phyloP scores from a whole-genome alignment of 2,797 vertebrate genomes.

The Anniella stebbinsi region DNA sequence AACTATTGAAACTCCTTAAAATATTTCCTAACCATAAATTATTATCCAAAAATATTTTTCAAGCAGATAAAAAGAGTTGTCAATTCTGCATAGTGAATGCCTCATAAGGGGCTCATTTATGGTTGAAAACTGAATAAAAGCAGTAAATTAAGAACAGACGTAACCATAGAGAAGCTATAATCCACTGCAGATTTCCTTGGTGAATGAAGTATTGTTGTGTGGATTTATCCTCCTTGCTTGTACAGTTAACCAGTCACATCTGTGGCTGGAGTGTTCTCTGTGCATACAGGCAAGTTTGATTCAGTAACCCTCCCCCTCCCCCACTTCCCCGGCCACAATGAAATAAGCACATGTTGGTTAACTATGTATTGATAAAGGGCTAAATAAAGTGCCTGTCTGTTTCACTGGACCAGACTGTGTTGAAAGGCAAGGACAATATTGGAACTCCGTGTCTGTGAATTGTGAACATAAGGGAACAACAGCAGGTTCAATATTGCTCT shows the following conservation, averaged over 20 bases:
- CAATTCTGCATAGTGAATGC: conserved; percentile 86
- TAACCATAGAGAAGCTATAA: conserved; percentile 90
- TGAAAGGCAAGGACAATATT: conserved; percentile 57
- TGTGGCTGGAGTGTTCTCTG: conserved; percentile 83
- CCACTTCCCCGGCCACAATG: conserved; percentile 30
- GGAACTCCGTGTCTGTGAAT: conserved; percentile 47
- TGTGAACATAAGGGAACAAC: conserved; percentile 43
- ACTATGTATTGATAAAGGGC: conserved; percentile 79
- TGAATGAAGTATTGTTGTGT: conserved; percentile 92
- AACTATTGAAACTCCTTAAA: conserved; percentile 84
- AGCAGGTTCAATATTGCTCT: conserved; percentile 23
- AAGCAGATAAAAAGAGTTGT: conserved; percentile 89
- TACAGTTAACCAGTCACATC: conserved; percentile 91
- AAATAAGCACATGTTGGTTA: conserved; percentile 80
- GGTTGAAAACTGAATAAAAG: conserved; percentile 92
- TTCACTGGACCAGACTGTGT: conserved; percentile 74
- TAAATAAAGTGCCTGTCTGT: conserved; percentile 80
- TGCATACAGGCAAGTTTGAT: conserved; percentile 82
- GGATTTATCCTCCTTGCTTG: conserved; percentile 85
- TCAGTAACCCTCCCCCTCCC: conserved; percentile 74
- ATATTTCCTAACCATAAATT: conserved; percentile 87
- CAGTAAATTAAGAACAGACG: conserved; percentile 95
- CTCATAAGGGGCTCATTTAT: conserved; percentile 90
- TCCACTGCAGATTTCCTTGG: conserved; percentile 92
- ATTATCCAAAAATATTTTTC: conserved; percentile 89